Conservation (phyloP, 2,797 vertebrate species). For the Momotus momota region DNA sequence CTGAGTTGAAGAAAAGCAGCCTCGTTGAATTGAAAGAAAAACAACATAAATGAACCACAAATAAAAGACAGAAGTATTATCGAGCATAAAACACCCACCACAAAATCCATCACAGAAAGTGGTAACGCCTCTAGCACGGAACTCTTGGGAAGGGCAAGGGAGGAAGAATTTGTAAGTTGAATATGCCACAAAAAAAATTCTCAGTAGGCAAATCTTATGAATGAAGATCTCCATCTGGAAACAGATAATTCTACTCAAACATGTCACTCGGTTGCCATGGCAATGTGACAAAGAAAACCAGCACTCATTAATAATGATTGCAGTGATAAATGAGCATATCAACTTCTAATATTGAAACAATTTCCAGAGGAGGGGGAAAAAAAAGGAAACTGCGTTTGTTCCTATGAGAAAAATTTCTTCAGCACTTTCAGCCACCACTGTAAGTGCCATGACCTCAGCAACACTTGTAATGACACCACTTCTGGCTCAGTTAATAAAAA, state of each 20-base stretch:
- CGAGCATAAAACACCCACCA: neutral
- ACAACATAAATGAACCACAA: slow-evolving; percentile 16
- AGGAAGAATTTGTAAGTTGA: slow-evolving; percentile 31
- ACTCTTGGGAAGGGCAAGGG: neutral
- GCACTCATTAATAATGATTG: slow-evolving; percentile 46
- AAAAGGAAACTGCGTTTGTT: neutral
- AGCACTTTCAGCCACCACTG: neutral
- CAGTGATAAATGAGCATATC: slow-evolving; percentile 24
- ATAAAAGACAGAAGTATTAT: neutral
- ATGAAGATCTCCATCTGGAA: slow-evolving; percentile 74
- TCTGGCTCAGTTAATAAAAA: neutral
- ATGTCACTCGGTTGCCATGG: slow-evolving; percentile 56
- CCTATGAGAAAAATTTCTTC: neutral
- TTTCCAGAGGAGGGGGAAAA: neutral
- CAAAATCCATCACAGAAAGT: slow-evolving; percentile 5
- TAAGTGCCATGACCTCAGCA: neutral
- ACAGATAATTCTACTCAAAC: slow-evolving; percentile 58
- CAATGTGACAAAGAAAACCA: slow-evolving; percentile 18
- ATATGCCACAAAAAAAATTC: slow-evolving; percentile 27
- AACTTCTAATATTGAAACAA: slow-evolving; percentile 24
- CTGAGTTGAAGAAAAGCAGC: neutral
- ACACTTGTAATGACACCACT: neutral
- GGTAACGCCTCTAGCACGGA: neutral
- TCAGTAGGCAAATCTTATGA: slow-evolving; percentile 58
- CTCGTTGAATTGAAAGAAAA: neutral